A percentile compares a stretch with the other conserved stretches of the same genome.
phyloP scores from a whole-genome alignment of 2,888 invertebrate species.

The Antitype chi region DNA sequence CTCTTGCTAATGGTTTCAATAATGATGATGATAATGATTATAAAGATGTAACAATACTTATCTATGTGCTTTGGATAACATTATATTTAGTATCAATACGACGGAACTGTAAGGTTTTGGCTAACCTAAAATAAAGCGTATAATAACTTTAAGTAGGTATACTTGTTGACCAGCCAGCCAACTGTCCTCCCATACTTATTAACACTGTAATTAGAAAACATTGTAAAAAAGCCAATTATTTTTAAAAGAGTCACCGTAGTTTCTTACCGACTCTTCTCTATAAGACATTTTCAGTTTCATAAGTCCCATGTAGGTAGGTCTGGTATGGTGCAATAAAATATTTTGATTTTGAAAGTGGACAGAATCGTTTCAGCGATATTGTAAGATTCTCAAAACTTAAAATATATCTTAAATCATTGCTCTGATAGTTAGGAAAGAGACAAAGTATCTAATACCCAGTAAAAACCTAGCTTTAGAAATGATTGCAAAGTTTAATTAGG shows the following conservation, averaged over 20 bases:
- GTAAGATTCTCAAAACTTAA: neutral
- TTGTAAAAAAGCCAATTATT: too few relatives aligned
- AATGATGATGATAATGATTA: neutral
- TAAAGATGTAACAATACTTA: neutral
- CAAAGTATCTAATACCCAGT: neutral
- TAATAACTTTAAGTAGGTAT: constrained; percentile 9
- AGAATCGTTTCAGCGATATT: neutral
- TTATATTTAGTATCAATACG: neutral
- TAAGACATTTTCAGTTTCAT: too few relatives aligned
- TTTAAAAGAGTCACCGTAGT: too few relatives aligned
- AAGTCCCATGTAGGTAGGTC: too few relatives aligned
- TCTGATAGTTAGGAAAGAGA: neutral
- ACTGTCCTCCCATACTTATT: too few relatives aligned
- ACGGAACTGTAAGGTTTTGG: neutral
- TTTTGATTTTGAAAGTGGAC: neutral
- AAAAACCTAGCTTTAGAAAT: neutral
- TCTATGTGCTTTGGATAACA: neutral
- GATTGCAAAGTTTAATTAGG: neutral
- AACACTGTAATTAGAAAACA: too few relatives aligned
- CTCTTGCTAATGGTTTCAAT: neutral
- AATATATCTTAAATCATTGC: neutral
- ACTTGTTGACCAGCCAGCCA: too few relatives aligned
- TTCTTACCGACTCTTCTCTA: too few relatives aligned
- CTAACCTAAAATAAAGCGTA: neutral
- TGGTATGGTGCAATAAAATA: too few relatives aligned